phyloP scores from a whole-genome alignment of 2,113 vertebrate species.

The Embiotoca jacksoni region DNA sequence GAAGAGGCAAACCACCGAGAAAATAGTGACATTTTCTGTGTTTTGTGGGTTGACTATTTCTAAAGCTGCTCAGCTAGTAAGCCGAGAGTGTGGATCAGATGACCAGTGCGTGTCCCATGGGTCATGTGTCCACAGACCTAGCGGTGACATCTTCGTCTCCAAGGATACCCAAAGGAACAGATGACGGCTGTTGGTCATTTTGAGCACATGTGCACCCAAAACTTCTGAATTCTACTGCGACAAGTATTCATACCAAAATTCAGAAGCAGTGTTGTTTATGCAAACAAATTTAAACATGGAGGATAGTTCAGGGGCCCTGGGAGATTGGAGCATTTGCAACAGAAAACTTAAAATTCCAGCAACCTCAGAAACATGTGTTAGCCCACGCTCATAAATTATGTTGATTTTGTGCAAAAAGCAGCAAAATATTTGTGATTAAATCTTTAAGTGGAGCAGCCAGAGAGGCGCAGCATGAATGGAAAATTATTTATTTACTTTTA shows the following conservation, averaged over 20 bases:
- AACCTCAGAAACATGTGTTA: neutral
- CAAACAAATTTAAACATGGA: neutral
- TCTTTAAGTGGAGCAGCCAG: conserved; percentile 6
- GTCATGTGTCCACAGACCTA: conserved; percentile 39
- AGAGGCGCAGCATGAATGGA: neutral
- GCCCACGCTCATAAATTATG: neutral
- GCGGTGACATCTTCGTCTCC: conserved; percentile 36
- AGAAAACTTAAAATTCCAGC: neutral
- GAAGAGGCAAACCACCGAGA: neutral
- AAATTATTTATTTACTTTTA: conserved; percentile 8
- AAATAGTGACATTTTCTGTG: neutral
- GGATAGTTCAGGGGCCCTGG: conserved; percentile 7
- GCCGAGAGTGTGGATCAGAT: conserved; percentile 44
- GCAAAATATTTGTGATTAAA: neutral
- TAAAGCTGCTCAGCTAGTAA: conserved; percentile 22
- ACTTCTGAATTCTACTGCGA: neutral
- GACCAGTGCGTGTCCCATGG: conserved; percentile 7
- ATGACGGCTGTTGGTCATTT: neutral
- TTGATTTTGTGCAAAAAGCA: neutral
- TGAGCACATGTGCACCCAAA: neutral
- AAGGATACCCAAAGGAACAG: conserved; percentile 22
- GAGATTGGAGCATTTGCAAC: neutral
- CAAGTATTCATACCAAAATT: neutral
- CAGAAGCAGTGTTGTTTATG: neutral
- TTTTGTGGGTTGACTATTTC: neutral